phyloP scores from a whole-genome alignment of 2,797 vertebrate species.

The Lophotriccus pileatus region DNA sequence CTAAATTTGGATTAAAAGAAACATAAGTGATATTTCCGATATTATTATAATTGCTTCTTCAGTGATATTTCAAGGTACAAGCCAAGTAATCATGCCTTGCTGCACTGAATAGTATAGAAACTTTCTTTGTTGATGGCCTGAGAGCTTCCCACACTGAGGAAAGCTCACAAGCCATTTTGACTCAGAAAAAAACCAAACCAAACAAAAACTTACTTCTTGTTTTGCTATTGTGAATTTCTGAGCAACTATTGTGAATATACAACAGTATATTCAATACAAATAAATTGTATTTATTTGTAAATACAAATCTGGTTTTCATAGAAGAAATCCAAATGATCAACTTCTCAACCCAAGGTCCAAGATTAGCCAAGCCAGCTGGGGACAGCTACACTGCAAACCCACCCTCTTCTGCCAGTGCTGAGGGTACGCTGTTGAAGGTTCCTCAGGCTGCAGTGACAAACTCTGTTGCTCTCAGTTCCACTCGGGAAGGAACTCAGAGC shows the following conservation, averaged over 20 bases:
- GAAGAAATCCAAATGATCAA: neutral
- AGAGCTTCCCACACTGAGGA: neutral
- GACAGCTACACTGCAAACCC: neutral
- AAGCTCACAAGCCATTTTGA: neutral
- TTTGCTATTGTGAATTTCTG: neutral
- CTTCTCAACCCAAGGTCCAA: neutral
- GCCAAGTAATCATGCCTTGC: neutral
- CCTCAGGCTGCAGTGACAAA: rapidly evolving
- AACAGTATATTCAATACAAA: neutral
- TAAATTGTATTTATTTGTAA: too few species aligned
- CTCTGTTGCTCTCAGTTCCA: neutral
- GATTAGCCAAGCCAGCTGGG: neutral
- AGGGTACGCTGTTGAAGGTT: neutral
- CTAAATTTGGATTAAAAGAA: neutral
- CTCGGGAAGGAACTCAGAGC: neutral
- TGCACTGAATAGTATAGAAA: neutral
- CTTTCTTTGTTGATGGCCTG: neutral
- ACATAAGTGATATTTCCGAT: neutral
- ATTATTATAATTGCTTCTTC: neutral
- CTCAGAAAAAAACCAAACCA: neutral
- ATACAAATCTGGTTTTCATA: neutral
- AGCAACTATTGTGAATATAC: neutral
- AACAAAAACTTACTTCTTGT: neutral
- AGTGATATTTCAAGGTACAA: neutral
- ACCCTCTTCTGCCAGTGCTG: neutral